These are phyloP conservation scores for Rhabdornis inornatus DNA, from an alignment of 2,113 vertebrate species.

Conservation along the genomic window DNA sequence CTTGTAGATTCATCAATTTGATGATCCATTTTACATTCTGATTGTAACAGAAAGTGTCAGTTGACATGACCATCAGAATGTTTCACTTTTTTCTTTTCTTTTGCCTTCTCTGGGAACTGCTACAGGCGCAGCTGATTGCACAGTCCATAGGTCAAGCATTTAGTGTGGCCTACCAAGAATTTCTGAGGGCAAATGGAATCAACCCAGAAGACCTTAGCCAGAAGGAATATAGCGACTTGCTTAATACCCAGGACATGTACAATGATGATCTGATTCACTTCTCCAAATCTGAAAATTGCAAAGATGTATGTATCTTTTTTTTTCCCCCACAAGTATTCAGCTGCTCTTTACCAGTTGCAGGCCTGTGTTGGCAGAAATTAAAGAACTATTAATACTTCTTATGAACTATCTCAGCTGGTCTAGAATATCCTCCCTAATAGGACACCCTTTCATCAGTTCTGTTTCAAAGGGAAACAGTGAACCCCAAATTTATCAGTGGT, in stretches of 20 bases:
- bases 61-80: background rate
- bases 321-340: background rate
- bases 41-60: background rate
- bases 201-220: conserved; percentile 97
- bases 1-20: background rate
- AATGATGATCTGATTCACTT: conserved; percentile 97
- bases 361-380: background rate
- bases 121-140: conserved; percentile 91
- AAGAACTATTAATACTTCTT: background rate
- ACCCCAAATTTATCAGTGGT: background rate
- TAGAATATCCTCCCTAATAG: background rate
- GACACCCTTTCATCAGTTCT: background rate
- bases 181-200: conserved; percentile 92
- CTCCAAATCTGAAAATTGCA: conserved; percentile 98
- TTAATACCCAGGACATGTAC: conserved; percentile 98
- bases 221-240: conserved; percentile 94
- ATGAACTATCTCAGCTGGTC: background rate
- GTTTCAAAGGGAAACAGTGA: background rate
- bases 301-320: conserved; percentile 80
- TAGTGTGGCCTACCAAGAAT: conserved; percentile 97
- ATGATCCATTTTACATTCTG: background rate
- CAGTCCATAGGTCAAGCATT: conserved; percentile 97
- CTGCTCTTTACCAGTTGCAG: background rate
- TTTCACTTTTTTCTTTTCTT: background rate
- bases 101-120: background rate